Evolutionary conservation across 2,797 vertebrate genomes (phyloP), one percentile per base, ranked within the genome.

Genomic region (Adrianichthys oophorus): DNA sequence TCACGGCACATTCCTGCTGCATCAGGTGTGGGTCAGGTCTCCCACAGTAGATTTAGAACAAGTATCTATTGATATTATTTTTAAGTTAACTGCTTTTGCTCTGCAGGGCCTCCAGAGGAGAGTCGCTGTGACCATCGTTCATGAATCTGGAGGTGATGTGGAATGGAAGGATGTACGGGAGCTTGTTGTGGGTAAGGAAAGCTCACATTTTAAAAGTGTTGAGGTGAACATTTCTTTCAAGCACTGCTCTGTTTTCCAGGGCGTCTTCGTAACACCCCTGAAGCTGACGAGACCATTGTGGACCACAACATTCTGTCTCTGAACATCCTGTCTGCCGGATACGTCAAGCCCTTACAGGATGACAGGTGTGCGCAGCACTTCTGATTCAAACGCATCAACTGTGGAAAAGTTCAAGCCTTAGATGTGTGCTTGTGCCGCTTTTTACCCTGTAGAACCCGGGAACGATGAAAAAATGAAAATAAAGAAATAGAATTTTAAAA

Each of bases 291-390:
- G 75, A 95, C 94, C 46, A 91, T 96, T 76, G 93, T 98, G 0
- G 98, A 99, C 76, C 98, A 96, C 55, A 98, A 97, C 82, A 98
- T 99, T 71, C 84, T 99, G 16, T 99, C 98, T 21, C 93, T 99
- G 74, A 99, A 98, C 85, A 98, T 99, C 79, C 89, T 99, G 15
- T 96, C 95, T 2, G 92, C 94, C 0, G 95, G 95, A 21, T 95
- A 95, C 62, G 89, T 95, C 67, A 90, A 88, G 29, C 96, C 98
- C 2, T 80, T 93, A 66, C 94, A 94, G 52, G 97, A 98, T 0
- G 98, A 99, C 91, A 93, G 96, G 98, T 98, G 89, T 29, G 93
- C 90, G 52, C 48, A 15, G 32, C 10, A 37, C 18, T 21, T 46
- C 13, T 49, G 12, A 57, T 54, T 29, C 46, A 55, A 48, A 47